Percentiles rank a stretch among this genome's conserved stretches.
Conservation (phyloP, 2,797 vertebrate species). For the Pseudochirops cupreus region DNA sequence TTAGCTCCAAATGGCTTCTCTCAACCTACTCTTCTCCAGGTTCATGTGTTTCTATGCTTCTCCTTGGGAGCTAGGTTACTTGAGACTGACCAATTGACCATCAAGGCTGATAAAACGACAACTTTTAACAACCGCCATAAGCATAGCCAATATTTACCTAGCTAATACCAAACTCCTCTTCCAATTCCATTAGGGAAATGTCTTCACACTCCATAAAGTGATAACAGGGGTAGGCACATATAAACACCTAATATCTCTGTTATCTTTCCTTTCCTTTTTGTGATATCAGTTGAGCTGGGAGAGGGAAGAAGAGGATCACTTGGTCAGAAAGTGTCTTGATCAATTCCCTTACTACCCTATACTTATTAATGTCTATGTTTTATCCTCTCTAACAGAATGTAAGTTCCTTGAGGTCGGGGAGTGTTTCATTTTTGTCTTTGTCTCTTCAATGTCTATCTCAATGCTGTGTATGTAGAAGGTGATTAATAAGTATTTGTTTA, state of each 20-base stretch:
- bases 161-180: neutral
- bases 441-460: neutral
- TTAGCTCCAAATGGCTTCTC: neutral
- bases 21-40: neutral
- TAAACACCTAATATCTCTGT: neutral
- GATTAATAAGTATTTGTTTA: neutral
- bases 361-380: neutral
- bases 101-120: neutral
- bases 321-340: neutral
- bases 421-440: neutral
- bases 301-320: neutral
- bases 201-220: neutral
- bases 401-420: neutral
- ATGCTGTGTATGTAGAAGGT: neutral
- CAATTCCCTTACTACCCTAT: neutral
- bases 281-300: neutral
- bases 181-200: neutral
- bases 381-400: neutral
- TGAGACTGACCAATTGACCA: neutral
- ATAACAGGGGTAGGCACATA: neutral
- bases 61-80: neutral
- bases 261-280: neutral
- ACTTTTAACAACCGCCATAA: neutral
- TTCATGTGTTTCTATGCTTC: neutral
- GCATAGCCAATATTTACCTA: neutral